A percentile compares a stretch with the other conserved stretches of the same genome.
Evolutionary conservation across 2,888 invertebrate genomes (phyloP).

Genomic region (Onthophagus sagittarius): DNA sequence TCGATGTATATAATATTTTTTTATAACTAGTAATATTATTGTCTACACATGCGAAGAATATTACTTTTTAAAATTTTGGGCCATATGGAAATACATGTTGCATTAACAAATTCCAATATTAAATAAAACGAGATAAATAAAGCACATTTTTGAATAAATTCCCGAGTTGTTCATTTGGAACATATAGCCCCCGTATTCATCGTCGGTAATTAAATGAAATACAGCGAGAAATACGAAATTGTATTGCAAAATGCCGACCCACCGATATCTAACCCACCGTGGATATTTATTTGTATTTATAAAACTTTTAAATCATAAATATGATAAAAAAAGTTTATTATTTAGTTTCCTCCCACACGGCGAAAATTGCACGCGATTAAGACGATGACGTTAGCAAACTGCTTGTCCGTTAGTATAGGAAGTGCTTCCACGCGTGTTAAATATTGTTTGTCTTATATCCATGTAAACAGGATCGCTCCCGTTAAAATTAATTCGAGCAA

Average conservation of each 20-base stretch:
- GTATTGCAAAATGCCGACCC: not conserved
- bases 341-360: not conserved
- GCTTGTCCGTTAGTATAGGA: not conserved
- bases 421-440: not conserved
- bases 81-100: not conserved
- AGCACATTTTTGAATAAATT: not conserved
- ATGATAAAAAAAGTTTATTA: too few species aligned
- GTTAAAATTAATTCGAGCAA: not conserved
- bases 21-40: too few species aligned
- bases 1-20: too few species aligned
- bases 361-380: not conserved
- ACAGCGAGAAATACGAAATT: not conserved
- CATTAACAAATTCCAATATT: not conserved
- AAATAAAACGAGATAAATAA: not conserved
- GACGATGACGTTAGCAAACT: not conserved
- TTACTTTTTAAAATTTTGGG: too few species aligned
- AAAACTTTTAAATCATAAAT: too few species aligned
- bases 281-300: not conserved
- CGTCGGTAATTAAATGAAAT: not conserved
- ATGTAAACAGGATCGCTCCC: not conserved
- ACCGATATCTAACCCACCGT: not conserved
- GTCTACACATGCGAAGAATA: too few species aligned
- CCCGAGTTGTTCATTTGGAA: not conserved
- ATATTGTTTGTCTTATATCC: not conserved
- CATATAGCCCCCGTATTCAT: not conserved